Base-by-base conservation (phyloP, 2,888 invertebrate species). In the Thereva nobilitata region DNA sequence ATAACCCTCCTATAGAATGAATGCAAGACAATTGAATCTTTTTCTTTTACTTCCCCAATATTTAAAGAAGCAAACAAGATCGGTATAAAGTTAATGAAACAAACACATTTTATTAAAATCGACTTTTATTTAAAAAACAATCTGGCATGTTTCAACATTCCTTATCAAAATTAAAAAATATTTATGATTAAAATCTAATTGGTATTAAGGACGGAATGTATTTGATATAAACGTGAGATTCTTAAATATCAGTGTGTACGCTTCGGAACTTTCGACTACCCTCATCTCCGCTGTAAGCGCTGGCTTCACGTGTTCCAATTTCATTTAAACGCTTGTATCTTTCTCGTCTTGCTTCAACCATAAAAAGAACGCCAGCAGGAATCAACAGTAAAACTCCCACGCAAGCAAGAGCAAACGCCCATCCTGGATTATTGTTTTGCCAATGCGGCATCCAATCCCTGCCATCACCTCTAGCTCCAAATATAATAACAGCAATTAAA, bases 401-500 rank as follows among this genome's bases (percentile, higher is more conserved):
- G 1, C 89, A 91, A 12, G 88, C 95, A 42, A 97, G 82, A 1
- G 93, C 97, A 81, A 88, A 97, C 0, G 96, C 93, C 95, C 96
- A 97, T 8, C 95, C 91, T 64, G 97, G 86, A 78, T 94, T 91
- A 81, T 97, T 97, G 78, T 95, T 92, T 75, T 97, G 93, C 91
- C 96, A 94, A 75, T 94, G 89, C 0, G 97, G 96, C 93, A 97
- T 94, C 92, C 96, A 95, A 75, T 93, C 93, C 71, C 97, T 85
- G 4, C 93, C 90, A 80, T 96, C 95, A 4, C 95, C 96, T 77
- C 90, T 86, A 0, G 90, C 90, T 44, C 96, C 97, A 81, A 97
- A 97, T 66, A 92, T 89, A 3, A 92, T 86, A 0, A 93, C 89
- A 0, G 94, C 89, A 75, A 95, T 88, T 2, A 93, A 84, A 7